A percentile compares a stretch with the other conserved stretches of the same genome.
These are phyloP conservation scores for Eristalinus aeneus DNA, from an alignment of 2,888 invertebrate genomes.

Conservation along the genomic window DNA sequence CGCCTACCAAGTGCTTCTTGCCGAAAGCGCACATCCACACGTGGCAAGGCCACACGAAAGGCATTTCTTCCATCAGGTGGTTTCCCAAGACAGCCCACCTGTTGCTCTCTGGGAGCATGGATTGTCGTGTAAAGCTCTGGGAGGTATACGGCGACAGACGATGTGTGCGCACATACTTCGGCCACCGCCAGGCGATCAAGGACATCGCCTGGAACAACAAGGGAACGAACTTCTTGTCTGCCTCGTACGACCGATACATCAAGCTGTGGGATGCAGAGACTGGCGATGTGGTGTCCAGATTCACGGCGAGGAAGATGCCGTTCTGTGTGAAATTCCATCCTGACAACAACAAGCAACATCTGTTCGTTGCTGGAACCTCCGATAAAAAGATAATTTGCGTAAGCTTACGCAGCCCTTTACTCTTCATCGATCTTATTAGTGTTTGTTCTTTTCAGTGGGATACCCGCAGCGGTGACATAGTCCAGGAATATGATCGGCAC, in stretches of 20 bases:
- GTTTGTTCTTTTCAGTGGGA: constrained; percentile 89
- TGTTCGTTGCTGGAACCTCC: constrained; percentile 98
- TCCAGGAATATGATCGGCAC: constrained; percentile 99
- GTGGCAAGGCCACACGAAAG: constrained; percentile 98
- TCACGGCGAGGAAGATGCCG: constrained; percentile 97
- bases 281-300: constrained; percentile 91
- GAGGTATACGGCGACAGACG: constrained; percentile 97
- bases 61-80: constrained; percentile 96
- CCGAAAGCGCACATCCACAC: constrained; percentile 98
- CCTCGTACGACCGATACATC: constrained; percentile 98
- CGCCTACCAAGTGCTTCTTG: constrained; percentile 97
- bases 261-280: constrained; percentile 99
- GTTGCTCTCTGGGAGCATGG: constrained; percentile 97
- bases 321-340: constrained; percentile 99
- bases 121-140: constrained; percentile 98
- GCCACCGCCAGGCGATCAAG: constrained; percentile 97
- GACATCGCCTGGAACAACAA: constrained; percentile 97
- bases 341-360: constrained; percentile 96
- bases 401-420: constrained; percentile 80
- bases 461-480: constrained; percentile 94
- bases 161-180: constrained; percentile 96
- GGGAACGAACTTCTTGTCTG: constrained; percentile 96
- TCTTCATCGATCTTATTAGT: not conserved
- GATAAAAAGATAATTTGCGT: constrained; percentile 99
- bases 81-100: constrained; percentile 97